phyloP scores from a whole-genome alignment of 2,797 vertebrate species.

The Euthynnus affinis region DNA sequence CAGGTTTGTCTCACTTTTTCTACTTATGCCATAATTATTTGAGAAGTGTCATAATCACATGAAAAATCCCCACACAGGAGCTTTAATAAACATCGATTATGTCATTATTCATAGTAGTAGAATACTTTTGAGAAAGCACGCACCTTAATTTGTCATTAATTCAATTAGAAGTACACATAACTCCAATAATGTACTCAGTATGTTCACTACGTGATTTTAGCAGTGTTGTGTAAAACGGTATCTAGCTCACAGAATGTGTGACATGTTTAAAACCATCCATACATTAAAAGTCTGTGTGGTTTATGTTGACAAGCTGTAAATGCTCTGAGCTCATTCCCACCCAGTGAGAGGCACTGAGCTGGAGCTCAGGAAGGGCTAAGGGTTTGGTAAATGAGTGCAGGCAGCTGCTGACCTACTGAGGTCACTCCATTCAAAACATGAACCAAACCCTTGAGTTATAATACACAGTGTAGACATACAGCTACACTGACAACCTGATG shows the following conservation, averaged over 20 bases:
- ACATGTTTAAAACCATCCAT: neutral
- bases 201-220: no score
- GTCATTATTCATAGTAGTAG: no score
- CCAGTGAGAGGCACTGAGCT: constrained; percentile 2
- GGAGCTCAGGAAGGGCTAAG: constrained; percentile 17
- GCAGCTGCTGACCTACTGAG: constrained; percentile 40
- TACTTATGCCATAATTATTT: neutral
- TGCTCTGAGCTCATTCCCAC: neutral
- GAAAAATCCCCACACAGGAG: no score
- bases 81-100: neutral
- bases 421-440: constrained; percentile 20
- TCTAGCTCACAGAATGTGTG: neutral
- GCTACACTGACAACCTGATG: neutral
- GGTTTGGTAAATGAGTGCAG: constrained; percentile 26
- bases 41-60: neutral
- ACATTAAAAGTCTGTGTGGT: neutral
- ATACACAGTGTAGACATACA: neutral
- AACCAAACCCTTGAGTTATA: constrained; percentile 3
- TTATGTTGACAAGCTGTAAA: neutral
- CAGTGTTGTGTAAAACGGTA: neutral
- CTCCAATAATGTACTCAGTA: neutral
- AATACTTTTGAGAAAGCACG: neutral
- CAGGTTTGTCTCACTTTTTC: neutral
- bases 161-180: neutral
- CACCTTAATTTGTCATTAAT: neutral